Evolutionary conservation across 1,140 invertebrate species (phyloP).

Genomic region (Psilanteris sp.): DNA sequence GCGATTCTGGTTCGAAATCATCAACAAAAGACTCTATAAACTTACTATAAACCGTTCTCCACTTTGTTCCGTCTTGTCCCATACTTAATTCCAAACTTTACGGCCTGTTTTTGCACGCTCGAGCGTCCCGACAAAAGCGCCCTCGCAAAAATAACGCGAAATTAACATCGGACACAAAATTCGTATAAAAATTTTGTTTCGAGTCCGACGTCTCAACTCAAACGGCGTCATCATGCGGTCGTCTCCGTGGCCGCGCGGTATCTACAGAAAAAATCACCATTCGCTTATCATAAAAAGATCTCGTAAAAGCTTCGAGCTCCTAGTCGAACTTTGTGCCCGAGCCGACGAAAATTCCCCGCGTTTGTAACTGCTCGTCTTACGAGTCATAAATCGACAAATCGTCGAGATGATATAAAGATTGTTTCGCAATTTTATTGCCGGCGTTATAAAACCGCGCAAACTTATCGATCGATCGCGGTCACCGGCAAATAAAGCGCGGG

Average conservation of each 20-base stretch:
- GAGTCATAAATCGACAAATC: slow-evolving; percentile 51
- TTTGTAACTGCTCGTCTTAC: slow-evolving; percentile 45
- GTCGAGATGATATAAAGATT: slow-evolving; percentile 52
- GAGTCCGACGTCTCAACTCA: not conserved
- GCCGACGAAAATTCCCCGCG: slow-evolving; percentile 25
- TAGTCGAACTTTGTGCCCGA: slow-evolving; percentile 7
- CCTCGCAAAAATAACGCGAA: too few relatives aligned
- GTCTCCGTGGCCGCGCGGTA: too few relatives aligned
- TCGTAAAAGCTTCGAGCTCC: slow-evolving; percentile 12
- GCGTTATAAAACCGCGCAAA: slow-evolving; percentile 52
- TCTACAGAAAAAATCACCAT: slow-evolving; percentile 14
- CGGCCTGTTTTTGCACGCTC: too few relatives aligned
- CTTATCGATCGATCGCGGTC: slow-evolving; percentile 45
- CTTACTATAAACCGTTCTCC: too few relatives aligned
- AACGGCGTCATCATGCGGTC: slow-evolving; percentile 3
- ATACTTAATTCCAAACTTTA: too few relatives aligned
- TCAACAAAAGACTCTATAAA: too few relatives aligned
- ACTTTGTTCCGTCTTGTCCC: too few relatives aligned
- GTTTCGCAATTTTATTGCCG: slow-evolving; percentile 40
- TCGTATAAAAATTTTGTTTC: too few relatives aligned
- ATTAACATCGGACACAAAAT: too few relatives aligned
- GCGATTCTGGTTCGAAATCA: too few relatives aligned
- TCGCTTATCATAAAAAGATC: slow-evolving; percentile 35
- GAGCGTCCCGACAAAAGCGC: too few relatives aligned
- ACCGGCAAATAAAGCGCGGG: slow-evolving; percentile 27